Conservation (phyloP, 2,888 invertebrate genomes). For the Aradus depressus region DNA sequence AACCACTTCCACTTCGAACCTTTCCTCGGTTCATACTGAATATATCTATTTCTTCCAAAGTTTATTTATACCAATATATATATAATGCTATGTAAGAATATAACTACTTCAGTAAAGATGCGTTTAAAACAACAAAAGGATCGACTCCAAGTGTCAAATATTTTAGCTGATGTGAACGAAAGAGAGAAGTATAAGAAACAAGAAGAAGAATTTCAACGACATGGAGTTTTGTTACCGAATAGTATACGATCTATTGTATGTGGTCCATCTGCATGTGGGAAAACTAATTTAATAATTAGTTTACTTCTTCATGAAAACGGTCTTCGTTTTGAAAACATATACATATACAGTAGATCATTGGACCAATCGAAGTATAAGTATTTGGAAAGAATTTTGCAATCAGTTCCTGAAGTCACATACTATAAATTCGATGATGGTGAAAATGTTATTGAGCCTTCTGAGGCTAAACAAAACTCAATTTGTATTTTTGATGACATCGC, state of each 20-base stretch:
- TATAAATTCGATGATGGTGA: constrained; percentile 28
- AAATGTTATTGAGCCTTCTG: constrained; percentile 27
- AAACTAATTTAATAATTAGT: constrained; percentile 35
- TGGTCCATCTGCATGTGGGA: constrained; percentile 36
- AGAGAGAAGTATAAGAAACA: too few species aligned
- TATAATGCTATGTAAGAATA: too few species aligned
- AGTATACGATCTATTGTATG: constrained; percentile 31
- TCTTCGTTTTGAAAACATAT: too few species aligned
- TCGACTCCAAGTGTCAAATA: too few species aligned
- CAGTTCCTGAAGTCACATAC: constrained; percentile 30
- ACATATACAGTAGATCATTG: constrained; percentile 34
- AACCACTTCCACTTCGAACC: not conserved
- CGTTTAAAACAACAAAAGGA: too few species aligned
- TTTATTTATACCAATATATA: too few species aligned
- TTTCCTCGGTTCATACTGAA: too few species aligned
- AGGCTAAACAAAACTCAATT: constrained; percentile 30
- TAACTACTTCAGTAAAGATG: constrained; percentile 27
- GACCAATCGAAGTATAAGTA: constrained; percentile 34
- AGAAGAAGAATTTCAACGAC: too few species aligned
- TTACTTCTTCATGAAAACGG: constrained; percentile 33
- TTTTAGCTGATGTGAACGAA: too few species aligned
- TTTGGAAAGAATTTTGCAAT: constrained; percentile 28
- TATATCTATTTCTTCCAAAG: too few species aligned
- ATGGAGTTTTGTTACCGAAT: constrained; percentile 22
- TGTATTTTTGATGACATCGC: too few species aligned